Evolutionary conservation across 2,797 vertebrate genomes (phyloP).

Genomic region (Amblyraja radiata): DNA sequence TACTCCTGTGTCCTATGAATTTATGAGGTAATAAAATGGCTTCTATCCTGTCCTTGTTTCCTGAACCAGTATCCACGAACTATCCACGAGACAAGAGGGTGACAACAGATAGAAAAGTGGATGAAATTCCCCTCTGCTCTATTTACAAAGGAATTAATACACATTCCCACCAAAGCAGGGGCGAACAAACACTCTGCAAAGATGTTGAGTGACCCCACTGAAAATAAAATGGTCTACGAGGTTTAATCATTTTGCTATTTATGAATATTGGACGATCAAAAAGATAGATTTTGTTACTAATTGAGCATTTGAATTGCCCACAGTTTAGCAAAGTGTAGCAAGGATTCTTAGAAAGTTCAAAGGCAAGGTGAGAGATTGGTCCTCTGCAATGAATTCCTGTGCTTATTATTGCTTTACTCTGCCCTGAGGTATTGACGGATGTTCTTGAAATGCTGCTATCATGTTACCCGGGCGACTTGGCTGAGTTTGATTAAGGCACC

Average conservation of each 20-base stretch:
- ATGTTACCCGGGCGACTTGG: not conserved
- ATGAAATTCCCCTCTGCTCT: not conserved
- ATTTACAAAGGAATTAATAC: not conserved
- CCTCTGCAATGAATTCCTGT: not conserved
- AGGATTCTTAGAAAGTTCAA: not conserved
- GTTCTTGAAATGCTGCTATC: constrained; percentile 16
- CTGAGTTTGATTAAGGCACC: not conserved
- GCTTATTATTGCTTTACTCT: constrained; percentile 8
- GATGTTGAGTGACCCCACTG: not conserved
- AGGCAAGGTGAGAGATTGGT: not conserved
- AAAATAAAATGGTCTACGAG: not conserved
- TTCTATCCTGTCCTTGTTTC: not conserved
- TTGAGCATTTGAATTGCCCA: not conserved
- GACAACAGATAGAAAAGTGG: not conserved
- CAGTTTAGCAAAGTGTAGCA: not conserved
- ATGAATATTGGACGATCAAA: not conserved
- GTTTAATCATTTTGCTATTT: not conserved
- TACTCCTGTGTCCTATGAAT: too few relatives aligned
- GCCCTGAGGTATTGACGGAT: not conserved
- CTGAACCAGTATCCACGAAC: not conserved
- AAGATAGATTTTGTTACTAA: not conserved
- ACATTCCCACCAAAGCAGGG: not conserved
- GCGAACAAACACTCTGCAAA: not conserved
- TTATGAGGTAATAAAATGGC: too few relatives aligned
- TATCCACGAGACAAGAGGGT: not conserved